These are phyloP conservation scores for Cyprinodon brontotheroides DNA, from an alignment of 2,113 vertebrate species.

Conservation along the genomic window DNA sequence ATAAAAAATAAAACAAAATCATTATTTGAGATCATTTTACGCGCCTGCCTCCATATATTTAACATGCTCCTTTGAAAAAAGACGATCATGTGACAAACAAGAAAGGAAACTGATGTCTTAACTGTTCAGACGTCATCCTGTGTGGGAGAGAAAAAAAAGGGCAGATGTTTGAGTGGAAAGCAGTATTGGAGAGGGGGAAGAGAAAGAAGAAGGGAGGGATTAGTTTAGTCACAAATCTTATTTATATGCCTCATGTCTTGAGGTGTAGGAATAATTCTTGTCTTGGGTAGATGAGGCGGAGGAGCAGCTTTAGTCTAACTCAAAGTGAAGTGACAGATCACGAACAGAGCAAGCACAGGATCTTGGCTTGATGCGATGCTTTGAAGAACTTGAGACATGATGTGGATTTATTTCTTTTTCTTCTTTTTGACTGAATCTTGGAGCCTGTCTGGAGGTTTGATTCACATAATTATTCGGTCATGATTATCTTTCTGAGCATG, in stretches of 20 bases:
- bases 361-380: not conserved
- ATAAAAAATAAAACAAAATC: not conserved
- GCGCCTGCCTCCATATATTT: not conserved
- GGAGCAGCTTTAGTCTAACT: not conserved
- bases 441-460: constrained; percentile 60
- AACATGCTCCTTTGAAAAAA: not conserved
- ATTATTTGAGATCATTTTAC: not conserved
- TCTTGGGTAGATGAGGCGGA: constrained; percentile 10
- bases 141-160: constrained; percentile 31
- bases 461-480: not conserved
- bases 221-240: constrained; percentile 25
- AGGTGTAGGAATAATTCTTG: not conserved
- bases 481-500: not conserved
- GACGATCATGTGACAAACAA: constrained; percentile 36
- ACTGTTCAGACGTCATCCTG: constrained; percentile 39
- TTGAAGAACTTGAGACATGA: not conserved
- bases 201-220: constrained; percentile 48
- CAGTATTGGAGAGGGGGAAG: constrained; percentile 29
- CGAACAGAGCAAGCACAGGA: not conserved
- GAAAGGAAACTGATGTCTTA: constrained; percentile 53
- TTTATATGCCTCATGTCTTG: not conserved
- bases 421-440: constrained; percentile 28
- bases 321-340: not conserved
- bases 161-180: constrained; percentile 44
- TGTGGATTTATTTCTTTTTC: constrained; percentile 29